Evolutionary conservation across 2,113 vertebrate species (phyloP).

Genomic region (Rattus norvegicus): DNA sequence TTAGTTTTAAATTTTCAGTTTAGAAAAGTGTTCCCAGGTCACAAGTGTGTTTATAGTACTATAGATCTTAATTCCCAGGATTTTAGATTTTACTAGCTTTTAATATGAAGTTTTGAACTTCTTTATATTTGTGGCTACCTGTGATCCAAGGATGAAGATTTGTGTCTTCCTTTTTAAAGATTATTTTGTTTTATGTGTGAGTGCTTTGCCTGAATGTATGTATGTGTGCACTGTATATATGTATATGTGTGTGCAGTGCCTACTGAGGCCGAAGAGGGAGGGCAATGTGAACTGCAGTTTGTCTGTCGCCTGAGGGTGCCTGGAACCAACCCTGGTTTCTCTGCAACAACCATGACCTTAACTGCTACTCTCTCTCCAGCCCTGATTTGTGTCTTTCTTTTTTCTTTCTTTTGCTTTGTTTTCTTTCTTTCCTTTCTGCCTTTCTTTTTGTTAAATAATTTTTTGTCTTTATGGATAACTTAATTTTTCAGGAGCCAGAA

Average conservation of each 20-base stretch:
- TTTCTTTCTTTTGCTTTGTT: background rate
- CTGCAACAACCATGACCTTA: background rate
- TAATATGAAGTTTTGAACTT: background rate
- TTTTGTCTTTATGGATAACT: background rate
- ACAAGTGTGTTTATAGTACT: background rate
- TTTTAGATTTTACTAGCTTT: conserved; percentile 19
- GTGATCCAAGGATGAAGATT: background rate
- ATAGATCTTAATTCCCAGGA: background rate
- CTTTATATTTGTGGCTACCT: conserved; percentile 11
- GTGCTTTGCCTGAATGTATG: background rate
- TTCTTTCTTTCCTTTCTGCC: background rate
- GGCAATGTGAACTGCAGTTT: background rate
- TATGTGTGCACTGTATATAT: too few relatives aligned
- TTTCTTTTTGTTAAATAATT: background rate
- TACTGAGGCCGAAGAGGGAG: background rate
- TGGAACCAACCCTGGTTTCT: too few relatives aligned
- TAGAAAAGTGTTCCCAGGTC: background rate
- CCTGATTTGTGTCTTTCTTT: background rate
- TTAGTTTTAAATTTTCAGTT: conserved; percentile 8
- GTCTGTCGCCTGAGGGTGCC: background rate
- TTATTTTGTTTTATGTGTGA: background rate
- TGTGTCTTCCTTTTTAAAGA: background rate
- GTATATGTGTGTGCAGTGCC: background rate
- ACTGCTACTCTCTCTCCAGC: background rate
- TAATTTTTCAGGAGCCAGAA: background rate